phyloP scores from a whole-genome alignment of 2,113 vertebrate genomes.

The Dasypus novemcinctus region DNA sequence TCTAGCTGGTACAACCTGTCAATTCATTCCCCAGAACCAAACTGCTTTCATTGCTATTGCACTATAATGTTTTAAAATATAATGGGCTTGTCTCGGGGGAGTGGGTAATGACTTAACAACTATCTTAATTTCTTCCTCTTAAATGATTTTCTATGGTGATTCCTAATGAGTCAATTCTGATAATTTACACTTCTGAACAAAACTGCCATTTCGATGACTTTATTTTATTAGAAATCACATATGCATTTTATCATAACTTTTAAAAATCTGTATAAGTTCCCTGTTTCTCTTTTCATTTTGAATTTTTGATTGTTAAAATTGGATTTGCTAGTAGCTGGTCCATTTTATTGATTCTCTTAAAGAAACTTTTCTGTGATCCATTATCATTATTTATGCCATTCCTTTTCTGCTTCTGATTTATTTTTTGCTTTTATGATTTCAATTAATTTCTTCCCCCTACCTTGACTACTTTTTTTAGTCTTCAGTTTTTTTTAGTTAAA shows the following conservation, averaged over 20 bases:
- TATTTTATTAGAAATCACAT: not conserved
- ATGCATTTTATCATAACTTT: not conserved
- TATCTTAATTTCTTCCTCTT: not conserved
- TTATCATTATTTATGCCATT: not conserved
- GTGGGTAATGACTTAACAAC: not conserved
- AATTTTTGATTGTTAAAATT: not conserved
- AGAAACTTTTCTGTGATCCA: not conserved
- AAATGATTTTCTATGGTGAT: not conserved
- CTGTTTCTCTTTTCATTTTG: not conserved
- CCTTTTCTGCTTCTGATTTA: not conserved
- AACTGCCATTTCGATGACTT: conserved; percentile 14
- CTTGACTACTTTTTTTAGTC: not conserved
- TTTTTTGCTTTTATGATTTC: conserved; percentile 9
- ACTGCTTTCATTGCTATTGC: not conserved
- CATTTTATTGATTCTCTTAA: conserved; percentile 29
- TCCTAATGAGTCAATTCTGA: not conserved
- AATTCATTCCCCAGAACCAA: not conserved
- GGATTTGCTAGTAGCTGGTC: not conserved
- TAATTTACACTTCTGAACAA: not conserved
- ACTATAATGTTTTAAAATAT: not conserved
- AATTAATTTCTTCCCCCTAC: conserved; percentile 25
- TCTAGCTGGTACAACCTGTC: not conserved
- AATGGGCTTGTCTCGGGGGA: not conserved
- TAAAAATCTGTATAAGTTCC: not conserved
- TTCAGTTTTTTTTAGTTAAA: conserved; percentile 12